Base-by-base conservation (phyloP, 2,888 invertebrate species). In the Carcina quercana region DNA sequence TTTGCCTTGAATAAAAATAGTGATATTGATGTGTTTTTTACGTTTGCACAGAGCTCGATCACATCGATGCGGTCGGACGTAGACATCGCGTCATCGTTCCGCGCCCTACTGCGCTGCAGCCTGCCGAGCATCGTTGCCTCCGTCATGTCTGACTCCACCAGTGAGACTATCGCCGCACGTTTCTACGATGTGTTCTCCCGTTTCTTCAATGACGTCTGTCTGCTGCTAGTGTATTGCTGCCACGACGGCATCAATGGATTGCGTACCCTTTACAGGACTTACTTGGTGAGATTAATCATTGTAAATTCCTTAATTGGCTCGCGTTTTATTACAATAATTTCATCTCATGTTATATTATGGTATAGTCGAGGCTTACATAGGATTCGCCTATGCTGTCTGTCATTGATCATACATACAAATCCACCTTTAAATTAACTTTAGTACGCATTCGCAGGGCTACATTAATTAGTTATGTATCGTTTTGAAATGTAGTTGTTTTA, bases 151-250 rank as follows among this genome's bases (percentile, higher is more conserved):
- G 58, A 64, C 0, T 43, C 50, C 0, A 20, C 30, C 10, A 46
- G 44, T 0, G 66, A 62, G 1, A 19, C 39, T 33, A 57, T 57
- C 35, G 48, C 54, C 0, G 41, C 58, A 1, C 53, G 68, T 0
- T 73, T 71, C 57, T 74, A 69, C 40, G 36, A 50, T 2, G 45
- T 65, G 7, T 59, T 69, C 40, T 32, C 56, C 1, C 46, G 64
- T 0, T 45, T 74, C 10, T 73, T 58, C 48, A 52, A 43, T 2
- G 75, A 78, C 27, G 30, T 72, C 15, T 72, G 73, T 42, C 45
- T 64, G 0, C 47, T 74, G 2, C 37, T 75, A 6, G 41, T 50
- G 1, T 44, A 55, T 34, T 58, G 61, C 35, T 65, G 69, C 38
- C 34, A 36, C 1, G 48, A 66, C 1, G 66, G 64, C 0, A 37